Base-by-base conservation (phyloP, 2,797 vertebrate genomes). In the Sebastes trivittatus region DNA sequence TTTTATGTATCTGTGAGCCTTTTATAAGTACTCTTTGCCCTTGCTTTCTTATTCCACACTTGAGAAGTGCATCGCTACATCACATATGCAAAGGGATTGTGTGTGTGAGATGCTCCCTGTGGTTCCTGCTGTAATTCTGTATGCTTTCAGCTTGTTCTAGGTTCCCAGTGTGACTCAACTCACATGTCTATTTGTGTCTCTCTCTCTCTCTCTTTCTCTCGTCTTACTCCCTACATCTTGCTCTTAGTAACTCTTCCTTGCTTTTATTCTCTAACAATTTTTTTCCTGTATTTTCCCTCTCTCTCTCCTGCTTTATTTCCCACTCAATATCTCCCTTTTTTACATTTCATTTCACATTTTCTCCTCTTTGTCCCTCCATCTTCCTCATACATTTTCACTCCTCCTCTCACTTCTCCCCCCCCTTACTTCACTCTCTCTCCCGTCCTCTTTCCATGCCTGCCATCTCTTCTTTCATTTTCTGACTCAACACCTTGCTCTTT, bases 401-500 rank as follows among this genome's bases (percentile, higher is more conserved):
- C 67, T 61, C 71, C 34, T 72, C 67, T 87, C 82, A 42, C 72
- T 73, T 65, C 80, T 0, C 73, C 68, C 49, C 46, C 25, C 46
- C 46, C 16, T 16, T 62, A 5, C 75, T 61, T 59, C 55, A 22
- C 20, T n/a, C 62, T 22, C 71, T 60, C 23, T 27, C 80, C 56
- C 72, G 56, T 36, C 63, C 73, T 83, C 71, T 69, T 62, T 75
- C 80, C 77, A 42, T 84, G 74, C 72, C 88, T 88, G 77, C 83
- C 81, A 77, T 91, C 82, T 88, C 84, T 86, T 77, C 89, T 92
- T 95, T 93, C 86, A 90, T 94, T 93, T 92, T 95, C 92, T 95
- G 95, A 95, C 94, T 96, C 95, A 95, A 95, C 94, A 94, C 93
- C 93, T 94, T 92, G 88, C 87, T 92, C 90, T 94, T 89, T 93